Base-by-base conservation (phyloP, 2,797 vertebrate genomes). In the Cirrhinus mrigala region DNA sequence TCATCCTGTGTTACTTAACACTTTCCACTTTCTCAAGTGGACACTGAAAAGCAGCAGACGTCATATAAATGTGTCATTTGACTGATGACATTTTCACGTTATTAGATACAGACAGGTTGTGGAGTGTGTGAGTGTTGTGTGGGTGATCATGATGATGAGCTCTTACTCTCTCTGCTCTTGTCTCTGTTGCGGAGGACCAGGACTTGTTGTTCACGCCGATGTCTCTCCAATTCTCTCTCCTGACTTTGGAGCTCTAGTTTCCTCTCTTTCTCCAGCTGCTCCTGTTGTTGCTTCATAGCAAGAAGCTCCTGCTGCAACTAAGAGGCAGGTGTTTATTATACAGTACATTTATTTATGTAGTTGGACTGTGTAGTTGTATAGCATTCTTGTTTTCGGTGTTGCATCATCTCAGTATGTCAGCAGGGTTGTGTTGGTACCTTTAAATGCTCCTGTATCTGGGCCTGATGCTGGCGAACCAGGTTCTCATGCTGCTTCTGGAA, bases 401-500 rank as follows among this genome's bases (percentile, higher is more conserved):
- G 20, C 1, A 20, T 33, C 37, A 40, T 37, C 20, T 62, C 14
- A 79, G 12, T 20, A 6, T 58, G 16, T 71, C 58, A 40, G 6
- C 20, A 10, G 9, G 18, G 14, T 37, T 64, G 75, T 33, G 56
- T 69, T 62, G 91, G 94, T 96, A 99, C 98, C 98, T 99, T 99
- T 93, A 99, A 97, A 92, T 99, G 98, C 90, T 99, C 98, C 94
- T 99, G 97, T 85, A 99, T 97, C 92, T 99, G 98, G 80, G 98
- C 98, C 93, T 99, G 98, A 90, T 99, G 98, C 93, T 99, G 98
- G 82, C 98, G 96, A 56, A 97, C 98, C 94, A 99, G 89, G 93
- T 98, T 99, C 93, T 99, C 98, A 11, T 99, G 98, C 93, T 99
- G 98, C 90, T 99, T 99, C 95, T 99, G 98, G 93, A 99, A 99